Evolutionary conservation across 64 coral and sea anemone species (phyloP), one percentile per base, ranked within the genome.

Genomic region (Pocillopora verrucosa): DNA sequence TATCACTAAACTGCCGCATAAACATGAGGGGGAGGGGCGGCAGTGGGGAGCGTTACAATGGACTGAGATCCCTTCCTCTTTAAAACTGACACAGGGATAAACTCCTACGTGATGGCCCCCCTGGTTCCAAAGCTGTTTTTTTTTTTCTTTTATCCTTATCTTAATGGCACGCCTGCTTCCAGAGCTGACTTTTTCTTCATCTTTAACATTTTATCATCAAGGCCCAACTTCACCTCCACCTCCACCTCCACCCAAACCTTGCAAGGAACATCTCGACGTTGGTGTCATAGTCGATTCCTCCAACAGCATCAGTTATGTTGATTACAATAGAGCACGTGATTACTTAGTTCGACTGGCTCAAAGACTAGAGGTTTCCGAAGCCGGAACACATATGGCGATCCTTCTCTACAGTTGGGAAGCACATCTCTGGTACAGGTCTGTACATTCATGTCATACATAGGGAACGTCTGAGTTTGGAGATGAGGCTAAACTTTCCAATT

Each of bases 381-480:
- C 24, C 1, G 79, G 79, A 30, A 82, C 79, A 16, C 79, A 82
- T 62, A 61, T 82, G 58, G 58, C 58, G 24, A 65, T 65, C 12
- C 58, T 82, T 82, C 58, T 82, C 37, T 82, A 82, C 34, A 82
- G 79, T 41, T 77, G 36, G 35, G 75, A 77, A 45, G 75, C 75
- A 17, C 75, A 77, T 77, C 41, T 19, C 10, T 77, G 36, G 36
- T 16, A 77, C 75, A 77, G 36, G 75, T 77, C 25, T 10, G 67
- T 70, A 70, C 41, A 45, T 6, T 45, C 41, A 3, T 45, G 41
- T 45, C 41, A 45, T 6, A 45, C 41, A 3, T 6, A 45, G 41
- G 6, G 41, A 45, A 45, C 41, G 41, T 45, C 41, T 6, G 6
- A 45, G 41, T 45, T 45, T 45, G 6, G 41, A 45, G 41, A 45